phyloP scores from a whole-genome alignment of 2,888 invertebrate species.

The Scelioninae gen. 2 region DNA sequence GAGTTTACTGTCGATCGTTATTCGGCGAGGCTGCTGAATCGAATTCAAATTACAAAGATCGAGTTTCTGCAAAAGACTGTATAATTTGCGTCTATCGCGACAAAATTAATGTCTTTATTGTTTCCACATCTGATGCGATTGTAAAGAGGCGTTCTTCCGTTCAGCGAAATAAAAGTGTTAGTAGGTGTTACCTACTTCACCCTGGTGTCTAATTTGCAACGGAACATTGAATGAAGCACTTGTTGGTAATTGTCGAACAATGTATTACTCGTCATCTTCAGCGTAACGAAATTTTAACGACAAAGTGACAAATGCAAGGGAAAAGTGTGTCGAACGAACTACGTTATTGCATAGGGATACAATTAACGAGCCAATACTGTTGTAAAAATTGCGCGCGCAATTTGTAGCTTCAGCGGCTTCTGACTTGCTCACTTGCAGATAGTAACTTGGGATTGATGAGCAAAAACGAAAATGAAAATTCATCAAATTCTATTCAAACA shows the following conservation, averaged over 20 bases:
- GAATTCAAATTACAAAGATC: slow-evolving; percentile 6
- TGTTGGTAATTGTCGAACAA: slow-evolving; percentile 11
- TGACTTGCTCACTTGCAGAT: slow-evolving; percentile 19
- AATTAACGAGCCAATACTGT: slow-evolving; percentile 10
- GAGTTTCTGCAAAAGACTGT: slow-evolving; percentile 18
- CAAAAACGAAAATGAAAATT: slow-evolving; percentile 32
- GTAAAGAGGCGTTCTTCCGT: slow-evolving; percentile 8
- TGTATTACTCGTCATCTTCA: slow-evolving; percentile 4
- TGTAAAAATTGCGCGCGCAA: slow-evolving; percentile 8
- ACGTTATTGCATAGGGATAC: slow-evolving; percentile 5
- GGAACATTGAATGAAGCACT: slow-evolving; percentile 1
- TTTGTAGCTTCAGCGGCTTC: slow-evolving; percentile 17
- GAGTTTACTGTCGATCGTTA: slow-evolving; percentile 9
- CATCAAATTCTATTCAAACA: slow-evolving; percentile 41
- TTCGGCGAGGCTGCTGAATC: background rate
- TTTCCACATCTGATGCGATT: background rate
- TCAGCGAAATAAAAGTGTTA: slow-evolving; percentile 16
- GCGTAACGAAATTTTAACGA: background rate
- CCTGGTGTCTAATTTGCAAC: slow-evolving; percentile 14
- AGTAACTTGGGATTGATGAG: slow-evolving; percentile 13
- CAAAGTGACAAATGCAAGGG: background rate
- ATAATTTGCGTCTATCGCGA: slow-evolving; percentile 1
- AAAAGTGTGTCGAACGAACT: slow-evolving; percentile 15
- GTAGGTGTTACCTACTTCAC: background rate
- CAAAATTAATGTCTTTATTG: slow-evolving; percentile 8